A percentile compares a stretch with the other conserved stretches of the same genome.
Evolutionary conservation across 2,888 invertebrate species (phyloP).

Genomic region (Labia minor): DNA sequence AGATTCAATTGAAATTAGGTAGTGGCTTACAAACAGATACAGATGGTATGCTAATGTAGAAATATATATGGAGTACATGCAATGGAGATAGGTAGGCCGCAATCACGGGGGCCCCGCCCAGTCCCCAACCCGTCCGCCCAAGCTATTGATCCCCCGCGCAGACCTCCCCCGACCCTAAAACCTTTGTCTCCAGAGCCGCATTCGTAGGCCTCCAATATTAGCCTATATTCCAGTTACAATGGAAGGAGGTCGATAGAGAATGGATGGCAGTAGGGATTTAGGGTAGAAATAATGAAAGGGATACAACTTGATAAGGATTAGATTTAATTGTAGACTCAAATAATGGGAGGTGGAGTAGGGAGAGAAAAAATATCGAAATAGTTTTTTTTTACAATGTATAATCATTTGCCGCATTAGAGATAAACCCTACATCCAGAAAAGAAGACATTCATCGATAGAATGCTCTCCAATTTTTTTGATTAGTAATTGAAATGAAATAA

Average conservation of each 20-base stretch:
- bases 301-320: no score
- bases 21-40: neutral
- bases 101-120: neutral
- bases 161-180: no score
- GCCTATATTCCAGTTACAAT: neutral
- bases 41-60: neutral
- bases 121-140: neutral
- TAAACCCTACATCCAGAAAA: no score
- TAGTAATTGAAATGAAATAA: no score
- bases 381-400: neutral
- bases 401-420: no score
- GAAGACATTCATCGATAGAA: no score
- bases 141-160: neutral
- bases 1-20: neutral
- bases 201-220: neutral
- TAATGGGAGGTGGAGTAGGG: no score
- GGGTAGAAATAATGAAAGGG: no score
- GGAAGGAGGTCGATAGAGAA: neutral
- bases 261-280: no score
- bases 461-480: no score
- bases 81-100: neutral
- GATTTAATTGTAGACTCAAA: no score
- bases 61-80: neutral
- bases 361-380: no score
- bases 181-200: slow-evolving; percentile 4